Base-by-base conservation (phyloP, 2,797 vertebrate genomes). In the Helicolenus hilgendorfi region DNA sequence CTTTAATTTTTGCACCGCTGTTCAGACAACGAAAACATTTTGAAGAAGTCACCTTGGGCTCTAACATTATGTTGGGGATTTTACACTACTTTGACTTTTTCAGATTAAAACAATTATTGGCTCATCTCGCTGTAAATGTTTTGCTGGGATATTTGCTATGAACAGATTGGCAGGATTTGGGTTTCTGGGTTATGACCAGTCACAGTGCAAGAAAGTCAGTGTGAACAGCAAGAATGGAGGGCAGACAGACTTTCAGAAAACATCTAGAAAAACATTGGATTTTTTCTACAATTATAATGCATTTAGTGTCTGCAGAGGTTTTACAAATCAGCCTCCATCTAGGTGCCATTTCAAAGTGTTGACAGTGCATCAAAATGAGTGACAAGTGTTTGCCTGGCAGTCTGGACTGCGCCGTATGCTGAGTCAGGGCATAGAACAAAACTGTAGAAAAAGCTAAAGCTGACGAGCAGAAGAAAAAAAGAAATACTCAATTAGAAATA, bases 11-110 rank as follows among this genome's bases (percentile, higher is more conserved):
- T 20, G 45, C 45, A 49, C 45, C 20, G 41, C 41, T 18, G 41
- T 18, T 49, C 41, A 49, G 4, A 49, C 41, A 49, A 20, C 18
- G 41, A 45, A 45, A 20, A 13, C 41, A 49, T 20, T 20, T 49
- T 49, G 41, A 49, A 45, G 0, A 45, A 49, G 41, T 41, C 41
- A 20, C 41, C 41, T 49, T 49, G 15, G 15, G 41, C 0, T 41
- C 38, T 41, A 41, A 41, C 0, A 0, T 41, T 41, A 0, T 41
- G 5, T 41, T 41, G 38, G 38, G 14, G 15, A 41, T 1, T 41
- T 41, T 41, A 15, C 38, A 41, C 5, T 41, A 41, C 38, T 41
- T 41, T 3, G 38, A 41, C 38, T 29, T 5, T 29, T 15, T 53
- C 9, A 53, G 20, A 53, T 53, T n/a, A 53, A 20, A n/a, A 53